Conservation (phyloP, 92 coral and sea anemone species). For the Palythoa caribaeorum region DNA sequence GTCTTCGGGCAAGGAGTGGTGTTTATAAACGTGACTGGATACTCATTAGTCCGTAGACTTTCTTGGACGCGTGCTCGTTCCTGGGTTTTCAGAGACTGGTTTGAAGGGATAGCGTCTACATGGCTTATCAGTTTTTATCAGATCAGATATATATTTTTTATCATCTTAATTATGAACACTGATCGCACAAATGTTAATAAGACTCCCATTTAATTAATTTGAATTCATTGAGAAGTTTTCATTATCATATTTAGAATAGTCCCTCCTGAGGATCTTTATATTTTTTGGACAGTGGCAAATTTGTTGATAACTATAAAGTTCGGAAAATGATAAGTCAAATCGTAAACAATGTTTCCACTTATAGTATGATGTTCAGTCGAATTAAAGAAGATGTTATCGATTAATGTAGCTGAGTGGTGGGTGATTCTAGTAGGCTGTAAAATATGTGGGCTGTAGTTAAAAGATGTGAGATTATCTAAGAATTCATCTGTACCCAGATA, state of each 20-base stretch:
- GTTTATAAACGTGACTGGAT: too few relatives aligned
- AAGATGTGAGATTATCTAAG: conserved; percentile 53
- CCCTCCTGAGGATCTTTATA: conserved; percentile 15
- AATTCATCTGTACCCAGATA: conserved; percentile 65
- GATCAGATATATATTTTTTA: too few relatives aligned
- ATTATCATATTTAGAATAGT: conserved; percentile 24
- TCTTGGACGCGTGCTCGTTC: too few relatives aligned
- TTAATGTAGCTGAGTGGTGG: conserved; percentile 65
- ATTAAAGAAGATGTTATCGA: conserved; percentile 72
- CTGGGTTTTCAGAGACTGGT: too few relatives aligned
- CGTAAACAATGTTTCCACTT: conserved; percentile 64
- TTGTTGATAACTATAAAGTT: conserved; percentile 61
- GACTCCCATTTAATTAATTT: too few relatives aligned
- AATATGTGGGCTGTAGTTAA: conserved; percentile 61
- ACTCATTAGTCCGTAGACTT: too few relatives aligned
- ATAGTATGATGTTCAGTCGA: conserved; percentile 59
- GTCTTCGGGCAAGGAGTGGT: too few relatives aligned
- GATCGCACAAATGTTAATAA: too few relatives aligned
- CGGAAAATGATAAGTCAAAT: conserved; percentile 65
- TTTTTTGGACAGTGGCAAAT: conserved; percentile 36
- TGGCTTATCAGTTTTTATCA: too few relatives aligned
- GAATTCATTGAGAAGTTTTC: conserved; percentile 33
- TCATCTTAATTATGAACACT: too few relatives aligned
- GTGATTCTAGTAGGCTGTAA: conserved; percentile 63
- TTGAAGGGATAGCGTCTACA: too few relatives aligned